Percentiles rank a stretch among this genome's conserved stretches.
Evolutionary conservation across 2,888 invertebrate species (phyloP).

Genomic region (Cantharis rufa): DNA sequence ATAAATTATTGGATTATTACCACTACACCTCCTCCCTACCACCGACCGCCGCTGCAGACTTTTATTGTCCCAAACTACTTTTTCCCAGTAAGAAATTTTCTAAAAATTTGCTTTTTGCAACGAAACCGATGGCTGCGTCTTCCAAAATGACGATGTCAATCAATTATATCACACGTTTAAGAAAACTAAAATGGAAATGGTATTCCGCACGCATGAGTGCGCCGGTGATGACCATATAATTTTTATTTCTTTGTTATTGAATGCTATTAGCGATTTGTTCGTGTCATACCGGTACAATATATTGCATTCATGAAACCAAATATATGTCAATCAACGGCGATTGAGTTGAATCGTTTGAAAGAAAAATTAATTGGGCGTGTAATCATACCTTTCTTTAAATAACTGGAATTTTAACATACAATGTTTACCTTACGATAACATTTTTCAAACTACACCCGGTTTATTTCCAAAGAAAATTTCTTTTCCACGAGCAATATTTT

Average conservation of each 20-base stretch:
- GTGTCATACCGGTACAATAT: background rate
- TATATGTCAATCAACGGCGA: background rate
- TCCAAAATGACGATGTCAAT: constrained; percentile 34
- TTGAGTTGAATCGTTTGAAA: background rate
- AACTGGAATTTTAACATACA: background rate
- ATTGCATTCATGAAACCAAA: background rate
- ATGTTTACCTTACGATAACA: background rate
- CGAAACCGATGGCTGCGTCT: constrained; percentile 19
- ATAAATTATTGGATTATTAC: background rate
- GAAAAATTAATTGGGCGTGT: background rate
- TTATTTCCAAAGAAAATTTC: no score
- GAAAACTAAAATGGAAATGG: constrained; percentile 28
- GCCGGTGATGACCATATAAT: constrained; percentile 23
- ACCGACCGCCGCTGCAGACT: background rate
- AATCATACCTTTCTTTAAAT: background rate
- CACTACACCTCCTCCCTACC: background rate
- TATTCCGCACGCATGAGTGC: constrained; percentile 35
- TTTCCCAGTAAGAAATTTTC: background rate
- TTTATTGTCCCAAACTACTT: background rate
- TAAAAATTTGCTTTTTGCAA: background rate
- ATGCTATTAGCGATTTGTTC: constrained; percentile 9
- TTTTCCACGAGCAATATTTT: no score
- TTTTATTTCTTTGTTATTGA: constrained; percentile 16
- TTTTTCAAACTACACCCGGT: background rate
- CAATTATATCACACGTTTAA: constrained; percentile 20